Base-by-base conservation (phyloP, 2,888 invertebrate genomes). In the Limnephilus marmoratus region DNA sequence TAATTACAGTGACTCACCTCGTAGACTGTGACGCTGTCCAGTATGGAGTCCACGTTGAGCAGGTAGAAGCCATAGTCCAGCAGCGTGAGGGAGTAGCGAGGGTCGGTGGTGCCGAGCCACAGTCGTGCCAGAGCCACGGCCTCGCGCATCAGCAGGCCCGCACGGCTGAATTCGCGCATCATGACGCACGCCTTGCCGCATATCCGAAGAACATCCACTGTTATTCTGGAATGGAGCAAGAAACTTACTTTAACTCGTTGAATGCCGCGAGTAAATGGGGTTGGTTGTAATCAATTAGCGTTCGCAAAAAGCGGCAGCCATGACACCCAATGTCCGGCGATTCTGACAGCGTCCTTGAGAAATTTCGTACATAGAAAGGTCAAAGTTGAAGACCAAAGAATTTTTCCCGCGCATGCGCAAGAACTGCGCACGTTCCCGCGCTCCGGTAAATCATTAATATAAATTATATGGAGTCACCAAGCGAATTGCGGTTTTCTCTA, bases 31-130 rank as follows among this genome's bases (percentile, higher is more conserved):
- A 99, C 98, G 94, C 98, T 98, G 94, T 98, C 98, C 93, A 97
- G 96, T 94, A 98, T 98, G 91, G 97, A 97, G 96, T 99, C 99
- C 90, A 98, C 97, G 95, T 99, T 99, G 94, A 99, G 96, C 94
- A 99, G 96, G 95, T 98, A 99, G 96, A 98, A 99, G 94, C 98
- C 99, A 95, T 98, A 98, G 96, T 99, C 99, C 94, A 98, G 96
- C 92, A 99, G 96, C 83, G 98, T 97, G 95, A 98, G 98, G 41
- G 99, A 98, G 95, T 97, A 98, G 94, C 98, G 97, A 91, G 98
- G 98, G 96, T 98, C 98, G n/a, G 96, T 95, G 41, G 96, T 95
- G 2, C 97, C 97, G 95, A 97, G 97, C 85, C 96, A 95, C 94
- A 96, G 96, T 29, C 97, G 96, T 24, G 98, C 97, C 91, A 97